Evolutionary conservation across 2,888 invertebrate species (phyloP), one percentile per base, ranked within the genome.

Genomic region (Clunio marinus): DNA sequence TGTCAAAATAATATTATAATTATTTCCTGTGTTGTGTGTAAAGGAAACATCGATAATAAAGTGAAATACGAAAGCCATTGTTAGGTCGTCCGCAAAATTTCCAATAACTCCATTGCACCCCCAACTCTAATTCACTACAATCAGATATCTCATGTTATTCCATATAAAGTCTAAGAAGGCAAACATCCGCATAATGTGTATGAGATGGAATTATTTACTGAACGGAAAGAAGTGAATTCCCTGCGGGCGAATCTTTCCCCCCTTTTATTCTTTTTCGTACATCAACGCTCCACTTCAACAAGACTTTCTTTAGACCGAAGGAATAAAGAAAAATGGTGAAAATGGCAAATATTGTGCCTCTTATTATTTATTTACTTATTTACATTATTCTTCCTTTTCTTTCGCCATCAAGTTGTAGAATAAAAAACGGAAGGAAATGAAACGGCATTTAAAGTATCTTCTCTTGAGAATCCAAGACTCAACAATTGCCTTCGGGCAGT

Each of bases 71-170:
- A 27, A 35, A 20, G 25, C 17, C 10, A 22, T 27, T 66, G 32
- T 66, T 51, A 66, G 66, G 66, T 66, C 55, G 51, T 55, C 66
- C 66, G 25, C 25, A 45, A 63, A 65, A 66, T 35, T 66, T 66
- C 28, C 66, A 66, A 66, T 66, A 66, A 66, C 25, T 62, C 55
- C 25, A 10, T 25, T 25, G 4, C n/a, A 24, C 32, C 22, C 24
- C 41, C 41, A 41, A 41, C 15, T 51, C n/a, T n/a, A n/a, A n/a
- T n/a, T 22, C 51, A 3, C 10, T 35, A 20, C 8, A 32, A 28
- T 24, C 32, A 3, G 51, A 51, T 22, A 5, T 51, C 51, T 60
- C 37, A 17, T 60, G 27, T 8, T 57, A 27, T 57, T 57, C 22
- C 41, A 51, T 51, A 57, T n/a, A 57, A n/a, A n/a, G n/a, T n/a